Percentiles rank a stretch among this genome's conserved stretches.
Conservation (phyloP, 2,888 invertebrate species). For the Leptinotarsa haldemani region DNA sequence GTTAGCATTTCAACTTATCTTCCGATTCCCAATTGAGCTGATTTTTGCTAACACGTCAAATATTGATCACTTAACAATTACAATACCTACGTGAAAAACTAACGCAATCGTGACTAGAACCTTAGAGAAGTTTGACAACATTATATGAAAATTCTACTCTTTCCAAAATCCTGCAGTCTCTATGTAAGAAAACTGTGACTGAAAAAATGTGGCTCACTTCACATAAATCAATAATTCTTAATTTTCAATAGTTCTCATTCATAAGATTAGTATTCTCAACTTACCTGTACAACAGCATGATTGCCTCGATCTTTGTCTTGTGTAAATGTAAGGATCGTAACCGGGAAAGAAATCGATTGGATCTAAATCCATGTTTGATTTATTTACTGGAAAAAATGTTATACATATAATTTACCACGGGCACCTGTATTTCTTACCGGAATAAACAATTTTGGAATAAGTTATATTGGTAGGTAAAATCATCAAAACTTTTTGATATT, state of each 20-base stretch:
- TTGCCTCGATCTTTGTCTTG: slow-evolving; percentile 19
- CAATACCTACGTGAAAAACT: too few species aligned
- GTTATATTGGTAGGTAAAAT: background rate
- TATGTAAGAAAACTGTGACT: background rate
- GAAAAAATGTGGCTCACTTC: background rate
- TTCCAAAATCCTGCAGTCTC: background rate
- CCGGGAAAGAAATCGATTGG: slow-evolving; percentile 44
- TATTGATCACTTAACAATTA: too few species aligned
- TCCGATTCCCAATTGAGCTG: too few species aligned
- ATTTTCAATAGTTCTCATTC: background rate
- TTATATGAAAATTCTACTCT: background rate
- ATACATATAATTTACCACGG: too few species aligned
- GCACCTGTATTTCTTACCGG: background rate
- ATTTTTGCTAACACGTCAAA: too few species aligned
- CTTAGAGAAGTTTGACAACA: too few species aligned
- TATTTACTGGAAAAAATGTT: slow-evolving; percentile 2
- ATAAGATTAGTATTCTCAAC: background rate
- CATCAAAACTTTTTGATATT: background rate
- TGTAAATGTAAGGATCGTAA: slow-evolving; percentile 31
- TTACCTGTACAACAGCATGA: slow-evolving; percentile 26
- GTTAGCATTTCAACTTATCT: too few species aligned
- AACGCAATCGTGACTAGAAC: too few species aligned
- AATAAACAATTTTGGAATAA: background rate
- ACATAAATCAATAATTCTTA: background rate
- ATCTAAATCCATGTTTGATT: slow-evolving; percentile 38